Base-by-base conservation (phyloP, 2,797 vertebrate genomes). In the Kryptopterus vitreolus region DNA sequence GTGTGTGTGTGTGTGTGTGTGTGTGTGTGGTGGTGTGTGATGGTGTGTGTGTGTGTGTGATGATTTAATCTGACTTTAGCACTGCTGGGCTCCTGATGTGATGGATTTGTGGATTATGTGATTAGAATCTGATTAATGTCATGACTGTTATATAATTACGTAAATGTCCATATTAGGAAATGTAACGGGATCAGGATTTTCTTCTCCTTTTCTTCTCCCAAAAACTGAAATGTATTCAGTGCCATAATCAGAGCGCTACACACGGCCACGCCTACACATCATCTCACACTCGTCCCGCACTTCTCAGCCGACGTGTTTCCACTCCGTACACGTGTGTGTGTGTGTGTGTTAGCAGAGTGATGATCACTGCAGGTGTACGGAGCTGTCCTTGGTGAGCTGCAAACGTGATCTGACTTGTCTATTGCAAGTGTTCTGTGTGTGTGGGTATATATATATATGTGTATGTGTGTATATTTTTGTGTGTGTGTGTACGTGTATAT, bases 301-400 rank as follows among this genome's bases (percentile, higher is more conserved):
- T 10, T 24, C 55, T 58, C n/a, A 13, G n/a, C 55, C 35, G 80
- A 46, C 50, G n/a, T 68, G 66, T 33, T 79, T 52, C 3, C 26
- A 18, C 63, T 75, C 18, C 33, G n/a, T 55, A 78, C 1, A 26
- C 15, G 33, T 22, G 57, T n/a, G 48, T 78, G 63, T n/a, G n/a
- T n/a, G 31, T 24, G 26, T 69, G 76, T 78, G 46, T 9, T 31
- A 35, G 61, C 68, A 7, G 65, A 2, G 11, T 11, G 10, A 66
- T 43, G 10, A 66, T 43, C 9, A 4, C 33, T 38, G 20, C 62
- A n/a, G 62, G 62, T 13, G 33, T 38, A 13, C 62, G 1, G 3
- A 20, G 31, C 33, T 12, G 62, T 43, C 62, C 62, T 65, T 43
- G 22, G 62, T 4, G 33, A n/a, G 20, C 62, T 43, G 62, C 33